Evolutionary conservation across 2,797 vertebrate species (phyloP).

Genomic region (Coluber constrictor): DNA sequence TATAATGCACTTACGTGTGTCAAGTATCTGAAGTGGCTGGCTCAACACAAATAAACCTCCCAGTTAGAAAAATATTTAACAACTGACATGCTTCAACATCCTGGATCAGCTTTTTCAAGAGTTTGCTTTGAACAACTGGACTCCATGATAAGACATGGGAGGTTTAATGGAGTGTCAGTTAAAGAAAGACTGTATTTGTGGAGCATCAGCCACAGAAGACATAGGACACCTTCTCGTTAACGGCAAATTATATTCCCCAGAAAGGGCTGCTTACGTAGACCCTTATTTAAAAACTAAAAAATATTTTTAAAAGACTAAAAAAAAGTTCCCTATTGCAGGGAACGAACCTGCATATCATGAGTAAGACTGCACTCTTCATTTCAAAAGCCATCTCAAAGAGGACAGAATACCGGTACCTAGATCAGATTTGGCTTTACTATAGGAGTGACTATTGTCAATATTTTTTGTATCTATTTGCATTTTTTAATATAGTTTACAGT

Average conservation of each 20-base stretch:
- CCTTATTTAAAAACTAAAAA: background rate
- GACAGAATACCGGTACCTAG: background rate
- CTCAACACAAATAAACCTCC: background rate
- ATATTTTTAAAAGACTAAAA: background rate
- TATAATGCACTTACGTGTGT: background rate
- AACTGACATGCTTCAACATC: background rate
- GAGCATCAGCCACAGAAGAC: background rate
- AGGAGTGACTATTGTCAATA: background rate
- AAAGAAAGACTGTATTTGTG: background rate
- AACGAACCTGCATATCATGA: background rate
- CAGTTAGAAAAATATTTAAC: background rate
- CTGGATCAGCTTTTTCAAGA: background rate
- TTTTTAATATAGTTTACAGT: background rate
- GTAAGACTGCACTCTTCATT: background rate
- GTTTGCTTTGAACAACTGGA: background rate
- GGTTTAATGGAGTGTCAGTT: background rate
- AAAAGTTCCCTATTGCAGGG: background rate
- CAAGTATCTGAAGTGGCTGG: background rate
- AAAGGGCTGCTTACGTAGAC: background rate
- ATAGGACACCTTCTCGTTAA: background rate
- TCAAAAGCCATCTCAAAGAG: background rate
- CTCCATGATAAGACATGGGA: background rate
- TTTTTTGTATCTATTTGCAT: background rate
- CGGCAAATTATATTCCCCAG: background rate
- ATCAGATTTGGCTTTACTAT: background rate